These are phyloP conservation scores for Parazoanthus atlanticus DNA, from an alignment of 92 coral and sea anemone species.

Conservation along the genomic window DNA sequence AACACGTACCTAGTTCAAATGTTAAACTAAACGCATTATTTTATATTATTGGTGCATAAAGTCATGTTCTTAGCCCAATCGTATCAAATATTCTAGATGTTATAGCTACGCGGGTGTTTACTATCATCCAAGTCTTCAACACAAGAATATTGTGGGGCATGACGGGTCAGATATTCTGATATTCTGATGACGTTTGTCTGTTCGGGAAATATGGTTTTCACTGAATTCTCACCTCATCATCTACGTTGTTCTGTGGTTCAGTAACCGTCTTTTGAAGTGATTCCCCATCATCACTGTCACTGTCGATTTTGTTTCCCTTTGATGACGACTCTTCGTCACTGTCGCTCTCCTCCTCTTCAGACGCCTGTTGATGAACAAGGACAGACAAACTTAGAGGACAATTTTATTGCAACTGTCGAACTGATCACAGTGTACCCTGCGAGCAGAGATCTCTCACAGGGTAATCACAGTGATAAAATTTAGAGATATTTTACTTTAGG, in stretches of 20 bases:
- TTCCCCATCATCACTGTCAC: slow-evolving; percentile 2
- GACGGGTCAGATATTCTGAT: background rate
- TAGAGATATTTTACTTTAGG: no score
- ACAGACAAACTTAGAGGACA: background rate
- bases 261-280: background rate
- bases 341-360: slow-evolving; percentile 23
- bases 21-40: no score
- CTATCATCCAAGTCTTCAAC: no score
- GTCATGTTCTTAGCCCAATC: no score
- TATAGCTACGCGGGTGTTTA: no score
- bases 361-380: background rate
- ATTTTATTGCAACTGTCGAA: background rate
- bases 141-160: no score
- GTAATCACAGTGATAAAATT: no score
- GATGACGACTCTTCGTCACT: slow-evolving; percentile 5
- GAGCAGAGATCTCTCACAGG: no score
- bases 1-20: no score
- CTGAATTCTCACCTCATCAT: slow-evolving; percentile 19
- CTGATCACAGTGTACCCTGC: no score
- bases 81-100: no score
- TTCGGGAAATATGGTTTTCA: background rate
- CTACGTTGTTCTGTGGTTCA: background rate
- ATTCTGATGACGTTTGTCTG: background rate
- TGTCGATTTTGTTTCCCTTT: background rate
- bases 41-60: no score